These are phyloP conservation scores for Hafferia zeledoni DNA, from an alignment of 2,797 vertebrate genomes.

Conservation along the genomic window DNA sequence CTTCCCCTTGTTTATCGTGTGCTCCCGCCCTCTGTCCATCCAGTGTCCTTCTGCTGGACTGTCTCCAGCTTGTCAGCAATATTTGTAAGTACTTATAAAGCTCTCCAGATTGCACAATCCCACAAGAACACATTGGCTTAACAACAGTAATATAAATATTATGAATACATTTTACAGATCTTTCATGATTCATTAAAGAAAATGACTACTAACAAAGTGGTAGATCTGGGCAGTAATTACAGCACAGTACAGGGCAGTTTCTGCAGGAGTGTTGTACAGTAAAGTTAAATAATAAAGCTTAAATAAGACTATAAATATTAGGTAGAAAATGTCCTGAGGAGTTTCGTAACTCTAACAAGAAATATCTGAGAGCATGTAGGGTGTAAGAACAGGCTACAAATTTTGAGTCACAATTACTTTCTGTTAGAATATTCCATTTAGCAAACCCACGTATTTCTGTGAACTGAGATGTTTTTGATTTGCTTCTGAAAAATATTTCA, in stretches of 20 bases:
- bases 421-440: background rate
- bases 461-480: background rate
- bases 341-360: background rate
- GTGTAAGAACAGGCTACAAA: background rate
- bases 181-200: slow-evolving; percentile 9
- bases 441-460: background rate
- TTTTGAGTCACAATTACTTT: background rate
- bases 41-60: background rate
- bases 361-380: background rate
- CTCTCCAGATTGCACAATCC: slow-evolving; percentile 10
- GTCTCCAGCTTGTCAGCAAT: background rate
- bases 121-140: background rate
- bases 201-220: background rate
- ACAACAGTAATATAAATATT: slow-evolving; percentile 37
- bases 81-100: slow-evolving; percentile 13
- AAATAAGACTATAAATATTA: background rate
- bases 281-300: background rate
- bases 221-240: background rate
- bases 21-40: background rate
- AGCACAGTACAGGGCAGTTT: background rate
- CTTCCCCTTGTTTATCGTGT: background rate
- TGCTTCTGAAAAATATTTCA: background rate
- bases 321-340: background rate
- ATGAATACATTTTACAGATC: background rate
- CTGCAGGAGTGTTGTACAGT: background rate